phyloP scores from a whole-genome alignment of 2,113 vertebrate genomes.

The Hippolais icterina region DNA sequence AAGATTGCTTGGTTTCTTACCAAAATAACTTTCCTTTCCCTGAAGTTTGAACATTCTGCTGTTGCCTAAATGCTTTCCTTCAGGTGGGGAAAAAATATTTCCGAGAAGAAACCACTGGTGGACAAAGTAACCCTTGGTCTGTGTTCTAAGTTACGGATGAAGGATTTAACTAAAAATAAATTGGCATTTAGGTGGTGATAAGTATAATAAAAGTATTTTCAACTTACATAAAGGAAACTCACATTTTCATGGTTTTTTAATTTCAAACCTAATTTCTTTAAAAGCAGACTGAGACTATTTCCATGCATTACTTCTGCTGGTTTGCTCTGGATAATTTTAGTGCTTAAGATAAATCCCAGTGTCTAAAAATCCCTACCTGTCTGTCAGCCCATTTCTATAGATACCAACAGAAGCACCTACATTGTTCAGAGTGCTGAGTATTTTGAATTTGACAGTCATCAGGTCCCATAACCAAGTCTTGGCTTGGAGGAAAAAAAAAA shows the following conservation, averaged over 20 bases:
- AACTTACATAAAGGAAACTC: background rate
- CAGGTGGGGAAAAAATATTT: background rate
- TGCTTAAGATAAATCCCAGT: constrained; percentile 40
- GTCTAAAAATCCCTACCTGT: constrained; percentile 6
- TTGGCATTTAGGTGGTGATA: background rate
- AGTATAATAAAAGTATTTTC: background rate
- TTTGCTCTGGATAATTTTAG: constrained; percentile 35
- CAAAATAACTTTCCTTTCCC: background rate
- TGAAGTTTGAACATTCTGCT: background rate
- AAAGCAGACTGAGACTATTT: constrained; percentile 8
- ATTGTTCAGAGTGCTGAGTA: background rate
- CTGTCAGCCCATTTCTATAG: constrained; percentile 35
- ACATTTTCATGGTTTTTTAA: background rate
- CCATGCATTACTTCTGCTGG: constrained; percentile 37
- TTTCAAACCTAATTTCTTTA: constrained; percentile 6
- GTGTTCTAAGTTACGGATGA: background rate
- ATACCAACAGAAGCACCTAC: background rate
- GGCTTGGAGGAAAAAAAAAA: background rate
- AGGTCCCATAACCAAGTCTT: background rate
- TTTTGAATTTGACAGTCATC: background rate
- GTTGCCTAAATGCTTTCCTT: background rate
- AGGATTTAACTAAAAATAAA: background rate
- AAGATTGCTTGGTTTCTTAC: background rate
- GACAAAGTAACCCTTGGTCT: background rate
- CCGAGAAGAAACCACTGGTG: background rate